Conservation (phyloP, 2,113 vertebrate species). For the Corythornis vintsioides region DNA sequence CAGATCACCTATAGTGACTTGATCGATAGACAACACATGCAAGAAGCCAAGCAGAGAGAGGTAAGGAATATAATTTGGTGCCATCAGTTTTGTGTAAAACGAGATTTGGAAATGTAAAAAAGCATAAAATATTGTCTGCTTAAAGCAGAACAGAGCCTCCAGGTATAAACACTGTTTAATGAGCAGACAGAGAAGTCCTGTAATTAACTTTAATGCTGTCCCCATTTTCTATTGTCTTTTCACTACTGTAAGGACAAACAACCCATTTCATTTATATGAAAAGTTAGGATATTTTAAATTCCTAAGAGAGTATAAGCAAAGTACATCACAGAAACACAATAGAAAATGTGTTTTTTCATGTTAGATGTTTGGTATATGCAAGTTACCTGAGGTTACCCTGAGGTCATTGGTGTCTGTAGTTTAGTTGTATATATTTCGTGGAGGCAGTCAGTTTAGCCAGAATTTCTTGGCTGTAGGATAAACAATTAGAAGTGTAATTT, state of each 20-base stretch:
- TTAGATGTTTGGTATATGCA: conserved; percentile 17
- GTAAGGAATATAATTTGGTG: not conserved
- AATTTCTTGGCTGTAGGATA: conserved; percentile 41
- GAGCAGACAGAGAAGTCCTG: not conserved
- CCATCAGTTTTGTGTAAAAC: not conserved
- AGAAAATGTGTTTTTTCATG: not conserved
- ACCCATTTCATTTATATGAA: not conserved
- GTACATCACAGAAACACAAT: not conserved
- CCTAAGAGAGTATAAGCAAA: not conserved
- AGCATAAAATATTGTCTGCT: not conserved
- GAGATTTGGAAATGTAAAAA: not conserved
- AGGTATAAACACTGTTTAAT: not conserved
- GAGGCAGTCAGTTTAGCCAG: conserved; percentile 45
- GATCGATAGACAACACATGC: not conserved
- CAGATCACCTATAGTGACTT: not conserved
- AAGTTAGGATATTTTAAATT: not conserved
- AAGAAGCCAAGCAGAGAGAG: not conserved
- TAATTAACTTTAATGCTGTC: not conserved
- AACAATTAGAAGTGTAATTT: conserved; percentile 19
- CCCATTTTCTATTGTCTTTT: not conserved
- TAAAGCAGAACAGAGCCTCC: not conserved
- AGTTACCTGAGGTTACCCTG: conserved; percentile 5
- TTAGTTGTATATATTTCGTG: conserved; percentile 51
- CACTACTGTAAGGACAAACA: not conserved
- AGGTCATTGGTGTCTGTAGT: conserved; percentile 33